Evolutionary conservation across 2,888 invertebrate genomes (phyloP), one percentile per base, ranked within the genome.

Genomic region (Matsumyia berberina): DNA sequence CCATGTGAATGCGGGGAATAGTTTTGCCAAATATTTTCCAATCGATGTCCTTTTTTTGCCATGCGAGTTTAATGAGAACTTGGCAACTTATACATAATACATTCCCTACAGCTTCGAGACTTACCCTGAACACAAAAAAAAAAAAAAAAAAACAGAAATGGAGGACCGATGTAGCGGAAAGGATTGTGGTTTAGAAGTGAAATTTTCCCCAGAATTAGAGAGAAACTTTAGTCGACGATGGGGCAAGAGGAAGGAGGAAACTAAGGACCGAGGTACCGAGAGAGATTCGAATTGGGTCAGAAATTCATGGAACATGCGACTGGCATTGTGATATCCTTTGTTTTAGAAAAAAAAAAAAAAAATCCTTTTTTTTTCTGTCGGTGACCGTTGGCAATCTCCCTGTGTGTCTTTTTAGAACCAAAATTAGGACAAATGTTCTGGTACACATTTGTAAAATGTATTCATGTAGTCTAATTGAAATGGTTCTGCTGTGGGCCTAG

Each of bases 261-360:
- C 9, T 9, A 9, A 33, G 31, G 6, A 6, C 5, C 12, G 8
- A 24, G 24, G 24, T 24, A 24, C 24, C 24, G 24, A 24, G 24
- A 24, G 24, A 4, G 24, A 24, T 24, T 24, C 6, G 37, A 80
- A 80, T 53, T 73, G 67, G 60, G 73, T 80, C 73, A 80, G 24
- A 73, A 80, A 73, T 73, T 73, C 53, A 80, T 80, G 53, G 55
- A 67, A 67, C 44, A 79, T 73, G 79, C 72, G 66, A 79, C 67
- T 67, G 53, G 67, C 67, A 73, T 73, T 80, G 66, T 67, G 66
- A 73, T 73, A 67, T 80, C 60, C 46, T 67, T 76, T 66, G 58
- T 35, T 69, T 77, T 44, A 37, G 35, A 19, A 29, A 2, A 19
- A 11, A 37, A 51, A 44, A 2, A 31, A 11, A 37, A 42, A 44